These are phyloP conservation scores for Eurytoma californica DNA, from an alignment of 2,888 invertebrate species.

Conservation along the genomic window DNA sequence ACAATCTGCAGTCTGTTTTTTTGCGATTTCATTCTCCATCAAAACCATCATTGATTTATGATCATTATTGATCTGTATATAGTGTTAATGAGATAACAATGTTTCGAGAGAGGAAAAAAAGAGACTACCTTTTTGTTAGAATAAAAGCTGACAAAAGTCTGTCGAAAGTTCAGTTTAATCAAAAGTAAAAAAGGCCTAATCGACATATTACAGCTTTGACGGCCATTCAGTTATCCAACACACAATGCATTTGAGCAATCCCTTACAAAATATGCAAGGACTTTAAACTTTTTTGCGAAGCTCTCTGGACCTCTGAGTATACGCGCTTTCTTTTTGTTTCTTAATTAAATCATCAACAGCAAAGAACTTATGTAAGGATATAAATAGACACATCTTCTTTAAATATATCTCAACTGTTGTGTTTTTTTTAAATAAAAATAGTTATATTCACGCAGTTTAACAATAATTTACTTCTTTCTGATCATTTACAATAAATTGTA, in stretches of 20 bases:
- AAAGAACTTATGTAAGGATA: constrained; percentile 28
- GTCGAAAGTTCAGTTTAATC: constrained; percentile 53
- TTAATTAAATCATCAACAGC: constrained; percentile 37
- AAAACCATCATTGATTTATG: constrained; percentile 47
- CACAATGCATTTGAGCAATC: constrained; percentile 40
- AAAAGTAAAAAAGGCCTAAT: constrained; percentile 55
- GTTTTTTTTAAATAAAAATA: neutral
- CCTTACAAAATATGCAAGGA: constrained; percentile 22
- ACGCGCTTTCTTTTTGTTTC: constrained; percentile 23
- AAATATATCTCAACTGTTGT: constrained; percentile 32
- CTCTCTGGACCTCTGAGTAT: constrained; percentile 24
- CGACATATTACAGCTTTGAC: constrained; percentile 51
- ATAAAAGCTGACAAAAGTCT: constrained; percentile 53
- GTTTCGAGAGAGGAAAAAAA: constrained; percentile 31
- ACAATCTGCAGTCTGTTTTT: constrained; percentile 54
- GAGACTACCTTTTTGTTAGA: constrained; percentile 46
- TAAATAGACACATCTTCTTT: constrained; percentile 13
- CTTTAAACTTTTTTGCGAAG: constrained; percentile 41
- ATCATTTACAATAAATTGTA: too few species aligned
- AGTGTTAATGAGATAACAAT: constrained; percentile 43
- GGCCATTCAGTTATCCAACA: constrained; percentile 46
- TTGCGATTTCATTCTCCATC: constrained; percentile 49
- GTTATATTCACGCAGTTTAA: too few species aligned
- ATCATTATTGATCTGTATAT: constrained; percentile 33
- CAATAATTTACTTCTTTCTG: too few species aligned